phyloP scores from a whole-genome alignment of 2,888 invertebrate species.

The Celastrina argiolus region DNA sequence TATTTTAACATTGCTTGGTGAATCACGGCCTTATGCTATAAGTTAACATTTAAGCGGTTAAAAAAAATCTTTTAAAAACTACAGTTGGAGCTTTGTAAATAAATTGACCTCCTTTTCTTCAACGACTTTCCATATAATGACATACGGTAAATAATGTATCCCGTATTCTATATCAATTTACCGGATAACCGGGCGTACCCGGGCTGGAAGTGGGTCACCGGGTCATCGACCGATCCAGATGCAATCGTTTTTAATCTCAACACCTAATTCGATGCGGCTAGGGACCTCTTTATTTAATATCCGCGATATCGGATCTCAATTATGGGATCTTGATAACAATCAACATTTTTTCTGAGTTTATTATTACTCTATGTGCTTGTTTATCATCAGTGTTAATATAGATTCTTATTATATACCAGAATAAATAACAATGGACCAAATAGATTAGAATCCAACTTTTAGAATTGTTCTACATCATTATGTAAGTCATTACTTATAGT shows the following conservation, averaged over 20 bases:
- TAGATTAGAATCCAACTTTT: too few species aligned
- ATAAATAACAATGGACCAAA: too few species aligned
- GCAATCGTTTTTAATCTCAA: constrained; percentile 35
- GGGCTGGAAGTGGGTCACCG: constrained; percentile 35
- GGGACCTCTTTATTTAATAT: constrained; percentile 1
- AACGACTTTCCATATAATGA: not conserved
- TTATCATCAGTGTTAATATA: not conserved
- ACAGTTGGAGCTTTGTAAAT: not conserved
- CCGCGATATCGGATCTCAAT: not conserved
- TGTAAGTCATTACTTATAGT: too few species aligned
- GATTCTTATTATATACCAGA: too few species aligned
- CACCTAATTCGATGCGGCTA: constrained; percentile 21
- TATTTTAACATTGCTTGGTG: too few species aligned
- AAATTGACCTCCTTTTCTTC: not conserved
- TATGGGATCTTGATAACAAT: not conserved
- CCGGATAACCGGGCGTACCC: not conserved
- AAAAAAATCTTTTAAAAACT: not conserved
- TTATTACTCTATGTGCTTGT: not conserved
- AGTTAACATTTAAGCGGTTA: not conserved
- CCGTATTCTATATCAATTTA: constrained; percentile 7
- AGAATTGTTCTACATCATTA: too few species aligned
- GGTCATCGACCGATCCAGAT: constrained; percentile 33
- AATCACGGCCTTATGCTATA: too few species aligned
- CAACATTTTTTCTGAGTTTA: not conserved
- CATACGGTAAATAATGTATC: constrained; percentile 3